Conservation (phyloP, 2,797 vertebrate genomes). For the Neomorphus geoffroyi region DNA sequence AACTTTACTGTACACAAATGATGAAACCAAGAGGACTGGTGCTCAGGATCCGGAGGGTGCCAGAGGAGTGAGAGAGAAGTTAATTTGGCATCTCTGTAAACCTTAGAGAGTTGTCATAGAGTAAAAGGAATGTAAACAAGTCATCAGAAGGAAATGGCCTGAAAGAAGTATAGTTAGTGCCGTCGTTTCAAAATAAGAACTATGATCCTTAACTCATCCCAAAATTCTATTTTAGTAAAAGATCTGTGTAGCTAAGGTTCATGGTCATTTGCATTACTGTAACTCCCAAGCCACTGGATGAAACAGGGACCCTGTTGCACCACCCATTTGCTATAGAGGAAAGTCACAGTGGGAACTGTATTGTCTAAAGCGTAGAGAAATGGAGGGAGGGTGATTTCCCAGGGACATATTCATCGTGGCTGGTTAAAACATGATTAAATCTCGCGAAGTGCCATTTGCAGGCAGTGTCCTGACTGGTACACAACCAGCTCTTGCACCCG, state of each 20-base stretch:
- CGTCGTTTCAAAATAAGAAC: background rate
- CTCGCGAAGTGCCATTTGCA: background rate
- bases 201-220: background rate
- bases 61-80: background rate
- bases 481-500: background rate
- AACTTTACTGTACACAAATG: conserved; percentile 4
- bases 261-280: background rate
- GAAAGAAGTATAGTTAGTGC: background rate
- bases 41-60: background rate
- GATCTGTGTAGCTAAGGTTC: background rate
- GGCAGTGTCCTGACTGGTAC: background rate
- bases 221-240: background rate
- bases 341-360: background rate
- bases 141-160: background rate
- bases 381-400: background rate
- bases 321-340: background rate
- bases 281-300: background rate
- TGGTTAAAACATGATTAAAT: background rate
- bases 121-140: background rate
- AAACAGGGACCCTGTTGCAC: background rate
- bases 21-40: background rate
- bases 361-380: background rate
- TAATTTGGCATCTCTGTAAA: background rate
- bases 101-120: background rate
- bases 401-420: background rate